Percentiles rank a stretch among this genome's conserved stretches.
phyloP scores from a whole-genome alignment of 2,888 invertebrate species.

The Eupithecia centaureata region DNA sequence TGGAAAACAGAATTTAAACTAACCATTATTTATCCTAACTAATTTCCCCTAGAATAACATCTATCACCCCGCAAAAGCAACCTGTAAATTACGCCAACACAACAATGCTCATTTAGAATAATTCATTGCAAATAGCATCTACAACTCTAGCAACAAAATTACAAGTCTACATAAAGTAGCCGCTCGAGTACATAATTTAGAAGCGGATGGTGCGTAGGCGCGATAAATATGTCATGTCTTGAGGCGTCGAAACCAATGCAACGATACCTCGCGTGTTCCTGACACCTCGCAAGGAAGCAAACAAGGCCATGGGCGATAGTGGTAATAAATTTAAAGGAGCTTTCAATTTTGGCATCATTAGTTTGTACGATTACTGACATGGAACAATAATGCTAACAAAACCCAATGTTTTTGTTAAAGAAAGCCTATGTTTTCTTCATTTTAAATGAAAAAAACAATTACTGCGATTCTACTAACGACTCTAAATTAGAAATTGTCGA shows the following conservation, averaged over 20 bases:
- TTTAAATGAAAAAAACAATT: not conserved
- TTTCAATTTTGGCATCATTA: slow-evolving; percentile 65
- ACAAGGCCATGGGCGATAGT: slow-evolving; percentile 68
- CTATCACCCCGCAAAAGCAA: slow-evolving; percentile 15
- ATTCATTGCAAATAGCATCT: slow-evolving; percentile 35
- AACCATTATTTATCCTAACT: not conserved
- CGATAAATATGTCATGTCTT: slow-evolving; percentile 71
- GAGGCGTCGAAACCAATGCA: slow-evolving; percentile 64
- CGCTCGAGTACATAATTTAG: slow-evolving; percentile 43
- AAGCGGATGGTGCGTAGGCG: slow-evolving; percentile 46
- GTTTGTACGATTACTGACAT: slow-evolving; percentile 52
- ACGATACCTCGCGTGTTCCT: slow-evolving; percentile 56
- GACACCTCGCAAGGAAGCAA: slow-evolving; percentile 71
- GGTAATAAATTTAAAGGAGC: slow-evolving; percentile 72
- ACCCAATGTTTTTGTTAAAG: no score
- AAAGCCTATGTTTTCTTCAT: no score
- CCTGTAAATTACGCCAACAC: slow-evolving; percentile 18
- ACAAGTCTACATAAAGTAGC: slow-evolving; percentile 47
- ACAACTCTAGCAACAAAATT: slow-evolving; percentile 43
- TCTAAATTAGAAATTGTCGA: not conserved
- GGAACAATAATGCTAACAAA: no score
- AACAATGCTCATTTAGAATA: slow-evolving; percentile 29
- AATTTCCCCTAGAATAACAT: not conserved
- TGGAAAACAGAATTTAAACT: not conserved
- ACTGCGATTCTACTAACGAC: not conserved